Evolutionary conservation across 2,113 vertebrate genomes (phyloP), one percentile per base, ranked within the genome.

Genomic region (Nycticebus coucang): DNA sequence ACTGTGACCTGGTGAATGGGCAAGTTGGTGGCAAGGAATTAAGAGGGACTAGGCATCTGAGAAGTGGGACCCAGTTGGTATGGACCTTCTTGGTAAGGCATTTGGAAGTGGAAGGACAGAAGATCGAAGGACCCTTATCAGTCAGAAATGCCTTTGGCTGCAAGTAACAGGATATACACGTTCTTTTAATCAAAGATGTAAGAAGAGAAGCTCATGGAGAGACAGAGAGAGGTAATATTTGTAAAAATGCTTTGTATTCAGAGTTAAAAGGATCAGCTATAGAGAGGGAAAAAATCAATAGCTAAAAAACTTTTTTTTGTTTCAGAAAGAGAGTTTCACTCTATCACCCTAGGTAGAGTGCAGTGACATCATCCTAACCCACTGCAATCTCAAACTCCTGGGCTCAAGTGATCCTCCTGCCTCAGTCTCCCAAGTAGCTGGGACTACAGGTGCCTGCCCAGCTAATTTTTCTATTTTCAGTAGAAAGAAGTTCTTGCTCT

Each of bases 241-340:
- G 77, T 84, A 45, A 66, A 93, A 94, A 78, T 84, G 37, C n/a
- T 93, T 95, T 93, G 55, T 74, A 81, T 87, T 93, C 82, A 94
- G 72, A 87, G 33, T 93, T 93, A 68, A 89, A 96, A 78, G 5
- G 19, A 87, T 78, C 24, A 87, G 41, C 66, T 66, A 64, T 68
- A 80, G 18, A 50, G 4, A n/a, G 13, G 50, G 7, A 24, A 74
- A n/a, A 69, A 60, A 50, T 50, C 28, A 66, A 85, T 19, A 88
- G 55, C 35, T 94, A 74, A 50, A 50, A 50, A 50, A 9, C 2
- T 9, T 50, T 50, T 50, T 50, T 50, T 41, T 41, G 41, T 50
- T 50, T 50, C 45, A 50, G 45, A 50, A 50, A 50, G 45, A 50
- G 45, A 50, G 45, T 50, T 10, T 50, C 45, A 50, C 45, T 50